These are phyloP conservation scores for Tragelaphus buxtoni DNA, from an alignment of 2,113 vertebrate species.

Conservation along the genomic window DNA sequence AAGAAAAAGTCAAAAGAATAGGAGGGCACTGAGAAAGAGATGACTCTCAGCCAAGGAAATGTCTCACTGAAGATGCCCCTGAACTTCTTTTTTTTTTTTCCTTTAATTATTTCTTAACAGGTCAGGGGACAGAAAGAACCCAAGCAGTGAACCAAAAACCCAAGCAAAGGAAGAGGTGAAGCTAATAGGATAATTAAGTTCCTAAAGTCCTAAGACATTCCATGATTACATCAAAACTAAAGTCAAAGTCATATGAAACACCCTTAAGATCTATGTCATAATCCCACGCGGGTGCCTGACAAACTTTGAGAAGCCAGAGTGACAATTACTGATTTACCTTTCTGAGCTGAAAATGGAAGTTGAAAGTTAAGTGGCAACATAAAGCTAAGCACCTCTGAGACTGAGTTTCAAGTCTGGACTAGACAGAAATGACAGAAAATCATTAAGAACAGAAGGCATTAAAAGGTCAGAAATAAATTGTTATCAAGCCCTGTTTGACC, in stretches of 20 bases:
- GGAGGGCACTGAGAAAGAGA: neutral
- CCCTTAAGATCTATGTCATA: slow-evolving; percentile 52
- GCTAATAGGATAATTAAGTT: slow-evolving; percentile 52
- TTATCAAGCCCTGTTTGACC: slow-evolving; percentile 81
- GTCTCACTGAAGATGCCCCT: neutral
- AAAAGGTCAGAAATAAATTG: slow-evolving; percentile 86
- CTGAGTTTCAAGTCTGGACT: slow-evolving; percentile 45
- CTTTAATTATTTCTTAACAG: neutral
- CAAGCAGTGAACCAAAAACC: slow-evolving; percentile 26
- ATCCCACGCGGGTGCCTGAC: slow-evolving; percentile 65
- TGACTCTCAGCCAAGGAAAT: neutral
- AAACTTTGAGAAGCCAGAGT: slow-evolving; percentile 65
- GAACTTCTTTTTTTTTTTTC: neutral
- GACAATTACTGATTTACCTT: slow-evolving; percentile 79
- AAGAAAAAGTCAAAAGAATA: neutral
- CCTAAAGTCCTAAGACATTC: neutral
- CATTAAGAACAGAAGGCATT: slow-evolving; percentile 79
- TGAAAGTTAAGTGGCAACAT: slow-evolving; percentile 78
- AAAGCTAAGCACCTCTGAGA: slow-evolving; percentile 76
- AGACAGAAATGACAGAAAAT: slow-evolving; percentile 84
- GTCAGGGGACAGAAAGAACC: neutral
- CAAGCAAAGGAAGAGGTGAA: neutral
- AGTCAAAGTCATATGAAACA: slow-evolving; percentile 33
- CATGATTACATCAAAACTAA: slow-evolving; percentile 33
- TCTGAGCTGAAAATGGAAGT: slow-evolving; percentile 72